Percentiles rank a stretch among this genome's conserved stretches.
Evolutionary conservation across 2,888 invertebrate species (phyloP).

Genomic region (Cephus spinipes): DNA sequence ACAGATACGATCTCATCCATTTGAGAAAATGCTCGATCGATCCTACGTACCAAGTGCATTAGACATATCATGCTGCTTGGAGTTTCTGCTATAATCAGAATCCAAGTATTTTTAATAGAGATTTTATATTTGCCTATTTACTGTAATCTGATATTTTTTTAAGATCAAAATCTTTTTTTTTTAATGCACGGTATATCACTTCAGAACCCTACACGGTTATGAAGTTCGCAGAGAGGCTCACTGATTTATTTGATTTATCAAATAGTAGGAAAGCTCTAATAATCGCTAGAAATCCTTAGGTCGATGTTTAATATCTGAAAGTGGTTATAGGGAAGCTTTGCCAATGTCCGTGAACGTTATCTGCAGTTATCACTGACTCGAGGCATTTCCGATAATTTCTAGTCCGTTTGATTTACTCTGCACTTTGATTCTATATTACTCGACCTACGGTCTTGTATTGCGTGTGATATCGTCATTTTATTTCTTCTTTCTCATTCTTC

Average conservation of each 20-base stretch:
- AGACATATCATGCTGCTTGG: background rate
- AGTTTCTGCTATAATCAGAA: too few species aligned
- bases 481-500: background rate
- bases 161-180: background rate
- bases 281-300: slow-evolving; percentile 18
- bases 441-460: background rate
- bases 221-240: background rate
- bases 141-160: background rate
- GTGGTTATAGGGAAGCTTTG: slow-evolving; percentile 34
- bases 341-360: slow-evolving; percentile 26
- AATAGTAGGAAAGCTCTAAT: slow-evolving; percentile 5
- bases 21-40: slow-evolving; percentile 6
- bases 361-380: slow-evolving; percentile 28
- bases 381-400: slow-evolving; percentile 45
- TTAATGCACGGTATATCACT: background rate
- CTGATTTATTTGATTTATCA: background rate
- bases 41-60: background rate
- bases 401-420: slow-evolving; percentile 23
- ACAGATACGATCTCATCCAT: slow-evolving; percentile 4
- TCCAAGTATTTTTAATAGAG: background rate
- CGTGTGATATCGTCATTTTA: background rate
- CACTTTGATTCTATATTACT: slow-evolving; percentile 12
- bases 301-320: slow-evolving; percentile 41
- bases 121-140: background rate
- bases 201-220: background rate